These are phyloP conservation scores for Lochmaea crataegi DNA, from an alignment of 2,888 invertebrate species.

Conservation along the genomic window DNA sequence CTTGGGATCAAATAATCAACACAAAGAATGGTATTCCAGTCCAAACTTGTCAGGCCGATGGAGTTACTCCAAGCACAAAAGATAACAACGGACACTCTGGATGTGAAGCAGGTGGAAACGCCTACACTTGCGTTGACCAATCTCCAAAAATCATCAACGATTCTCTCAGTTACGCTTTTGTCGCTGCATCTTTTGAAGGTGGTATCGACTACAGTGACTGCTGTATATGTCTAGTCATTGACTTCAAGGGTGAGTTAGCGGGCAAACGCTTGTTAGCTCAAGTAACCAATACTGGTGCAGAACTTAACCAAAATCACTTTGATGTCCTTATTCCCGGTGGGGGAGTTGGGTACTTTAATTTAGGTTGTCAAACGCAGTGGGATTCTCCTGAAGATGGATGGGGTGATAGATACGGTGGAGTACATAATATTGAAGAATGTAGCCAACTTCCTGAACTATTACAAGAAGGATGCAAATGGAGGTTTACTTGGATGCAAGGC, in stretches of 20 bases:
- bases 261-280: conserved; percentile 26
- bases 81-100: conserved; percentile 32
- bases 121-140: conserved; percentile 39
- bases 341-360: conserved; percentile 21
- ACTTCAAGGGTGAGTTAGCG: conserved; percentile 20
- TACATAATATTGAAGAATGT: conserved; percentile 2
- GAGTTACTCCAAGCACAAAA: conserved; percentile 18
- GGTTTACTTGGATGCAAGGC: conserved; percentile 13
- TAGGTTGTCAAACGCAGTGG: conserved; percentile 30
- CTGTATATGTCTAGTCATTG: conserved; percentile 29
- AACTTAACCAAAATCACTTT: conserved; percentile 27
- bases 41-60: conserved; percentile 37
- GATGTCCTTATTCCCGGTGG: conserved; percentile 35
- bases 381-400: conserved; percentile 33
- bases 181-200: conserved; percentile 36
- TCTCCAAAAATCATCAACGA: conserved; percentile 34
- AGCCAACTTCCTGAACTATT: not conserved
- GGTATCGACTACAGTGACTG: conserved; percentile 20
- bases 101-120: conserved; percentile 37
- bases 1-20: conserved; percentile 37
- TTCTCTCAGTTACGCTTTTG: conserved; percentile 26
- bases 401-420: conserved; percentile 28
- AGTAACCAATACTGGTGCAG: conserved; percentile 26
- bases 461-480: conserved; percentile 9
- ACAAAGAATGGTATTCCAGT: conserved; percentile 34